A percentile compares a stretch with the other conserved stretches of the same genome.
Conservation (phyloP, 2,888 invertebrate genomes). For the Seira musarum region DNA sequence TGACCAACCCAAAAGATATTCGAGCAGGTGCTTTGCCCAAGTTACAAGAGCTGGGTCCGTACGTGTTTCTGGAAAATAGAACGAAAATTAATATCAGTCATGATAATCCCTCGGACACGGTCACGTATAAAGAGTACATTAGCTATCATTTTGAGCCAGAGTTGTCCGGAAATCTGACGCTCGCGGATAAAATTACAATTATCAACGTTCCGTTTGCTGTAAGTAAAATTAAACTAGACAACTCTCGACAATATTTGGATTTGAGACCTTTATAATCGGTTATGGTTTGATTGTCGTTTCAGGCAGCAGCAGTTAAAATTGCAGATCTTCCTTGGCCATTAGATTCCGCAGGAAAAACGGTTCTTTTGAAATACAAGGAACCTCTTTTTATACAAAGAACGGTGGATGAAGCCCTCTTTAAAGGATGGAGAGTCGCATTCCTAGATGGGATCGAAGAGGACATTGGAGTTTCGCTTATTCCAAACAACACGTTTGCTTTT, state of each 20-base stretch:
- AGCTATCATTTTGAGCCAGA: constrained; percentile 23
- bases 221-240: no score
- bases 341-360: not conserved
- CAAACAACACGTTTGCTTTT: no score
- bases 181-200: constrained; percentile 17
- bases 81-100: constrained; percentile 28
- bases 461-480: not conserved
- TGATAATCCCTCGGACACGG: constrained; percentile 21
- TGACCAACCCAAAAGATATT: constrained; percentile 59
- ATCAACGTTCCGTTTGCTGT: constrained; percentile 31
- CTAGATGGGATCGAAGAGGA: constrained; percentile 28
- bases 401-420: constrained; percentile 26
- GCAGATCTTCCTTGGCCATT: constrained; percentile 21
- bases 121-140: constrained; percentile 25
- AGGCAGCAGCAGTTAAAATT: constrained; percentile 28
- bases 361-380: constrained; percentile 14
- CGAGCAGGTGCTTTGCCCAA: constrained; percentile 44
- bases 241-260: no score
- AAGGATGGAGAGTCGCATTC: constrained; percentile 41
- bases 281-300: no score
- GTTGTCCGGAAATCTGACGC: not conserved
- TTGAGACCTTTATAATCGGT: no score
- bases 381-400: constrained; percentile 23
- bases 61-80: constrained; percentile 47
- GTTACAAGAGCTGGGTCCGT: constrained; percentile 57